These are phyloP conservation scores for Xenotilapia longispinis DNA, from an alignment of 2,113 vertebrate genomes.

Conservation along the genomic window DNA sequence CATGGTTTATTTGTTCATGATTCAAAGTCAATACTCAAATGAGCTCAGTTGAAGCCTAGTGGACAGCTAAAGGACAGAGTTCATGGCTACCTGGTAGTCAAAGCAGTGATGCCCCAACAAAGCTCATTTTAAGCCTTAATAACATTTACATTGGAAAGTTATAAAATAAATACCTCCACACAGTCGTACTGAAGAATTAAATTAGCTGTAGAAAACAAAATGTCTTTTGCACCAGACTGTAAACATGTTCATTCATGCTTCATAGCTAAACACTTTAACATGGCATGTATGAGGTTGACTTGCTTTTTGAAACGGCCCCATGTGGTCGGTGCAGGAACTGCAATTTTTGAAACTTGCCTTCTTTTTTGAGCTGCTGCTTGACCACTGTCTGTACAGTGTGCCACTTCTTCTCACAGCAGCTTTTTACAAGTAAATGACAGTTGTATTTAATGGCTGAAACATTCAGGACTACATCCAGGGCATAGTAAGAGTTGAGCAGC, in stretches of 20 bases:
- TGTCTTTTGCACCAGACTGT: not conserved
- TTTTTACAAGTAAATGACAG: not conserved
- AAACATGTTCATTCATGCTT: not conserved
- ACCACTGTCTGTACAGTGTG: not conserved
- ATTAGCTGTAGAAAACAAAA: not conserved
- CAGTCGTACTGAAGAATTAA: not conserved
- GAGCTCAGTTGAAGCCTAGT: not conserved
- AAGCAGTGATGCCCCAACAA: fast-evolving
- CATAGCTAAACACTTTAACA: not conserved
- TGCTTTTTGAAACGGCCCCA: not conserved
- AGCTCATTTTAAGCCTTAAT: not conserved
- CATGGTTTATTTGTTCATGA: not conserved
- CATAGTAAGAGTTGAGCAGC: not conserved
- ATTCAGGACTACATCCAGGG: not conserved
- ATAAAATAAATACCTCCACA: not conserved
- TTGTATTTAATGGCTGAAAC: not conserved
- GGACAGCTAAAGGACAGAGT: fast-evolving
- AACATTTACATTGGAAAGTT: not conserved
- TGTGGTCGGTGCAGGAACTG: not conserved
- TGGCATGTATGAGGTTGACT: not conserved
- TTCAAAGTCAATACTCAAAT: not conserved
- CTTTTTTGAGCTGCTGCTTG: not conserved
- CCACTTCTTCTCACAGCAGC: not conserved
- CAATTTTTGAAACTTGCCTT: not conserved
- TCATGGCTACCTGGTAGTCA: not conserved